A percentile compares a stretch with the other conserved stretches of the same genome.
These are phyloP conservation scores for Sitta europaea DNA, from an alignment of 2,113 vertebrate species.

Conservation along the genomic window DNA sequence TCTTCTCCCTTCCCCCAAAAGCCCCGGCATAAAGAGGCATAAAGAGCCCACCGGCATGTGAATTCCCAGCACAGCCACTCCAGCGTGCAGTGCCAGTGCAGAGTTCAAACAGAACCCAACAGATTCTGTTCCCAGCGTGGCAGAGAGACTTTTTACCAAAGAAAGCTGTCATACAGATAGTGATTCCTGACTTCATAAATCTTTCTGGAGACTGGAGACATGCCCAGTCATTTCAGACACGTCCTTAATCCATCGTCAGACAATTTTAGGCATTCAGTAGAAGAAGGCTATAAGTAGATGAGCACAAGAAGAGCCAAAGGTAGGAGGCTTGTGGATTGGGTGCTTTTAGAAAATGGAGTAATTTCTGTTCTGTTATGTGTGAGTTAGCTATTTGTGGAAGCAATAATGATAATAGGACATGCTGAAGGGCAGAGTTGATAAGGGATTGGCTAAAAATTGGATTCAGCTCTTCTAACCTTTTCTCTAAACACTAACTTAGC, in stretches of 20 bases:
- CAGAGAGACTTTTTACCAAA: neutral
- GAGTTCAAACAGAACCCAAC: neutral
- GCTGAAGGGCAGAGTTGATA: neutral
- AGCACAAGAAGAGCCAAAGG: slow-evolving; percentile 5
- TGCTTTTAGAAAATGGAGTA: neutral
- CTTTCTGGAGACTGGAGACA: neutral
- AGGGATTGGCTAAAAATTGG: neutral
- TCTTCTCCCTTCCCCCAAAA: neutral
- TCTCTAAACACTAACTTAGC: neutral
- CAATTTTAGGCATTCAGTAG: slow-evolving; percentile 35
- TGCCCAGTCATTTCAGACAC: slow-evolving; percentile 9
- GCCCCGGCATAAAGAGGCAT: neutral
- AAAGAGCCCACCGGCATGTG: neutral
- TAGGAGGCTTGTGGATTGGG: neutral
- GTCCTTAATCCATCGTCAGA: slow-evolving; percentile 1
- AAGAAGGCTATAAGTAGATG: slow-evolving; percentile 50
- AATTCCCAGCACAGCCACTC: neutral
- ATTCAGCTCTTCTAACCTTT: neutral
- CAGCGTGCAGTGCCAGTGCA: neutral
- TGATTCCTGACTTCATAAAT: neutral
- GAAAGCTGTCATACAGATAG: neutral
- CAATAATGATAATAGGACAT: neutral
- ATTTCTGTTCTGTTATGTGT: neutral
- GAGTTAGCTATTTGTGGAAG: neutral
- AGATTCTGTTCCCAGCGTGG: neutral